These are phyloP conservation scores for Oreochromis mossambicus DNA, from an alignment of 2,797 vertebrate genomes.

Conservation along the genomic window DNA sequence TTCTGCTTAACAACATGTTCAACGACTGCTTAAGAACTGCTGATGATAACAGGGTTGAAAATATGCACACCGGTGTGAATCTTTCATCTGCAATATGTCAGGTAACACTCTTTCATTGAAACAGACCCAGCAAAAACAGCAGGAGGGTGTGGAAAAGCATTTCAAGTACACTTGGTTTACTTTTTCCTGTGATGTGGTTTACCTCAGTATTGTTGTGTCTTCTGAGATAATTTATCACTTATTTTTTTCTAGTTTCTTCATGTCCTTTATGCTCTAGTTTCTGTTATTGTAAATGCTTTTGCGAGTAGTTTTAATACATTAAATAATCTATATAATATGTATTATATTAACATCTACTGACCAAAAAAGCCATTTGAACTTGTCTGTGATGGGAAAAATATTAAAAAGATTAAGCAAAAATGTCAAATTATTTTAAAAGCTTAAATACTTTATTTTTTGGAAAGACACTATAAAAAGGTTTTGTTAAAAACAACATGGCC, in stretches of 20 bases:
- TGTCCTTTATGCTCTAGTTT: neutral
- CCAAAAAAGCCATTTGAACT: neutral
- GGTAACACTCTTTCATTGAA: slow-evolving; percentile 56
- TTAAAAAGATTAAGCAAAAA: neutral
- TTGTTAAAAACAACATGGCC: neutral
- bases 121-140: slow-evolving; percentile 24
- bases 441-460: neutral
- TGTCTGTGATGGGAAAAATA: neutral
- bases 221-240: slow-evolving; percentile 2
- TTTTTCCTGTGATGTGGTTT: slow-evolving; percentile 23
- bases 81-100: slow-evolving; percentile 64
- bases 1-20: slow-evolving; percentile 52
- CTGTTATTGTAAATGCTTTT: neutral
- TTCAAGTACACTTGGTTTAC: slow-evolving; percentile 19
- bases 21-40: slow-evolving; percentile 23
- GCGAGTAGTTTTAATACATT: neutral
- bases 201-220: slow-evolving; percentile 17
- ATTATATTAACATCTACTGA: neutral
- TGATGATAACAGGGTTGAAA: slow-evolving; percentile 61
- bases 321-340: neutral
- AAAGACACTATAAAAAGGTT: neutral
- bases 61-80: slow-evolving; percentile 45
- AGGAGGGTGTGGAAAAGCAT: neutral
- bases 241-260: neutral
- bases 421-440: neutral